Conservation (phyloP, 2,113 vertebrate species). For the Strix aluco region DNA sequence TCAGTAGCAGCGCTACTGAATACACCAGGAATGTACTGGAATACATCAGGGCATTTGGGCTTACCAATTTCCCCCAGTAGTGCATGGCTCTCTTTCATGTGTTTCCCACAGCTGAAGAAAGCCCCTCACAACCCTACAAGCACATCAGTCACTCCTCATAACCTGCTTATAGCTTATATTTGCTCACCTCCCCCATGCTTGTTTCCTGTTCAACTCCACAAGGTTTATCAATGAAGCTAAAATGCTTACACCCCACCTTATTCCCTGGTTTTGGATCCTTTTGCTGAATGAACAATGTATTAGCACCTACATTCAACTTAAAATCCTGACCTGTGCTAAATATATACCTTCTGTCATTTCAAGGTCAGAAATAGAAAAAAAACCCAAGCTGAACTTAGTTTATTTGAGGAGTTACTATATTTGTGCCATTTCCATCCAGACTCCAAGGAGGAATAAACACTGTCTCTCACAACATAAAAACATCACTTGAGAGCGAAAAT, state of each 20-base stretch:
- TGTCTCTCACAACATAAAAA: neutral
- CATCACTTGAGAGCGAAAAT: neutral
- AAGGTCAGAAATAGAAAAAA: neutral
- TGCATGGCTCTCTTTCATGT: fast-evolving
- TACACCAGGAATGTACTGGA: neutral
- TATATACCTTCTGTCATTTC: neutral
- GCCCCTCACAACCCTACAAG: neutral
- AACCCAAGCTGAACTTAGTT: neutral
- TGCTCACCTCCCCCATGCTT: neutral
- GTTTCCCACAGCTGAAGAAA: neutral
- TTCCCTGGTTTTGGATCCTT: neutral
- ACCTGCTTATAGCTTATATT: neutral
- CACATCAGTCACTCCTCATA: neutral
- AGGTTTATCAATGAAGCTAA: neutral
- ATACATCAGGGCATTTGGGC: neutral
- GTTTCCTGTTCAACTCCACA: neutral
- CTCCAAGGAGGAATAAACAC: neutral
- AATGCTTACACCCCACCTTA: neutral
- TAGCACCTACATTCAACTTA: neutral
- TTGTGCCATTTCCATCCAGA: neutral
- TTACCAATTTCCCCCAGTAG: neutral
- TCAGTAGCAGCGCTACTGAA: neutral
- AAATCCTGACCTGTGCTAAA: neutral
- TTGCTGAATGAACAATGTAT: neutral
- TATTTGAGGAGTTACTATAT: neutral